These are phyloP conservation scores for Orchesellides sinensis DNA, from an alignment of 2,888 invertebrate genomes.

Conservation along the genomic window DNA sequence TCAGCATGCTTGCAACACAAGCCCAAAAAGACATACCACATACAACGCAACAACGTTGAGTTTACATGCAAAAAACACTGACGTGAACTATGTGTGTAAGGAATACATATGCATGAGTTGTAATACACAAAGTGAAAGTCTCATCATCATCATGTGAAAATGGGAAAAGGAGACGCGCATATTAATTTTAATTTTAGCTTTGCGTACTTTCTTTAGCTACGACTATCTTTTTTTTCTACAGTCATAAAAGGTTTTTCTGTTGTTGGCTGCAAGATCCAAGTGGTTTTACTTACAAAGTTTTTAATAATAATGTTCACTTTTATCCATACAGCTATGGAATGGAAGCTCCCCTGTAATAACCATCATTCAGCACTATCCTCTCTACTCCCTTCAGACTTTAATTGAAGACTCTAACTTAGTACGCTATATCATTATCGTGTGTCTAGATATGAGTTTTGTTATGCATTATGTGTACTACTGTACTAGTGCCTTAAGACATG, in stretches of 20 bases:
- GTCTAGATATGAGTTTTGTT: too few relatives aligned
- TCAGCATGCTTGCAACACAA: too few relatives aligned
- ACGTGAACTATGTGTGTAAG: too few relatives aligned
- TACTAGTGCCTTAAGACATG: too few relatives aligned
- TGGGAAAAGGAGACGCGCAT: constrained; percentile 21
- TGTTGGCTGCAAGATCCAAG: constrained; percentile 4
- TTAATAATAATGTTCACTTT: constrained; percentile 27
- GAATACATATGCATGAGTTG: not conserved
- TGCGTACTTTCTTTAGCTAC: not conserved
- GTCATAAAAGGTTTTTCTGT: constrained; percentile 2
- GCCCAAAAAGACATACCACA: too few relatives aligned
- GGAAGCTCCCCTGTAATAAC: constrained; percentile 24
- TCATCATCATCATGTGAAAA: constrained; percentile 15
- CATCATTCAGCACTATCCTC: constrained; percentile 16
- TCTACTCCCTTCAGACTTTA: constrained; percentile 2
- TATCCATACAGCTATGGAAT: constrained; percentile 5
- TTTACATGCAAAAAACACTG: too few relatives aligned
- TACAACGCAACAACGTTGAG: too few relatives aligned
- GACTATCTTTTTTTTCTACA: not conserved
- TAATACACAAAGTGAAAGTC: not conserved
- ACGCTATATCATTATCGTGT: too few relatives aligned
- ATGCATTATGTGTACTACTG: too few relatives aligned
- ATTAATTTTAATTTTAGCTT: constrained; percentile 25
- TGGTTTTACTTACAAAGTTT: constrained; percentile 20
- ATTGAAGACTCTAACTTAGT: too few relatives aligned